Conservation (phyloP, 2,888 invertebrate species). For the Agrochola macilenta region DNA sequence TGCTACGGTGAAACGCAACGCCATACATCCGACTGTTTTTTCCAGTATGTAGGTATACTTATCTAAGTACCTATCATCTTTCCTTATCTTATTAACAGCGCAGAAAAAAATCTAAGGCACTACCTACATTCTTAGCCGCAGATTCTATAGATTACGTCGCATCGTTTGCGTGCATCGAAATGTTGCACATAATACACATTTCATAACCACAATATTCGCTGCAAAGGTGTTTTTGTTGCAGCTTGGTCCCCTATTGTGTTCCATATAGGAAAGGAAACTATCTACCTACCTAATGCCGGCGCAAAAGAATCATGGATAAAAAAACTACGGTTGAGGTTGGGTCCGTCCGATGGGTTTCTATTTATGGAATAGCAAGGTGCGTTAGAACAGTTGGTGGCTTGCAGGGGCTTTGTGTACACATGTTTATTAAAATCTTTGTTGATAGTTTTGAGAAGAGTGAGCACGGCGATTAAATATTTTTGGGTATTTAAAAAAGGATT, state of each 20-base stretch:
- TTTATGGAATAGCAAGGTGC: conserved; percentile 30
- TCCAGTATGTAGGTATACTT: background rate
- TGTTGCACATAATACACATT: conserved; percentile 2
- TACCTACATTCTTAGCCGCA: background rate
- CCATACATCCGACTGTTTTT: conserved; percentile 13
- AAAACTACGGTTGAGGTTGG: conserved; percentile 2
- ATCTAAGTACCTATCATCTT: background rate
- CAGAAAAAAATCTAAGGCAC: background rate
- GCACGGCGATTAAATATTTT: background rate
- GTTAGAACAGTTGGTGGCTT: background rate
- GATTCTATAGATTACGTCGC: background rate
- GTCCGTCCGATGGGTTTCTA: conserved; percentile 17
- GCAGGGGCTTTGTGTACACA: conserved; percentile 1
- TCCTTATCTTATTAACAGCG: background rate
- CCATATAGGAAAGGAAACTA: background rate
- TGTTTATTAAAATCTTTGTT: conserved; percentile 6
- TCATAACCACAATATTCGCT: conserved; percentile 3
- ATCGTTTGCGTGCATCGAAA: conserved; percentile 4
- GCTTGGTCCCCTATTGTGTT: conserved; percentile 19
- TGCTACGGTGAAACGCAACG: conserved; percentile 25
- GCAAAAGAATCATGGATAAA: background rate
- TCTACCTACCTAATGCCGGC: background rate
- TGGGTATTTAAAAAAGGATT: background rate
- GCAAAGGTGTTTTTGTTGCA: background rate
- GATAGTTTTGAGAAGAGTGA: background rate